Evolutionary conservation across 2,888 invertebrate species (phyloP).

Genomic region (Leptura quadrifasciata): DNA sequence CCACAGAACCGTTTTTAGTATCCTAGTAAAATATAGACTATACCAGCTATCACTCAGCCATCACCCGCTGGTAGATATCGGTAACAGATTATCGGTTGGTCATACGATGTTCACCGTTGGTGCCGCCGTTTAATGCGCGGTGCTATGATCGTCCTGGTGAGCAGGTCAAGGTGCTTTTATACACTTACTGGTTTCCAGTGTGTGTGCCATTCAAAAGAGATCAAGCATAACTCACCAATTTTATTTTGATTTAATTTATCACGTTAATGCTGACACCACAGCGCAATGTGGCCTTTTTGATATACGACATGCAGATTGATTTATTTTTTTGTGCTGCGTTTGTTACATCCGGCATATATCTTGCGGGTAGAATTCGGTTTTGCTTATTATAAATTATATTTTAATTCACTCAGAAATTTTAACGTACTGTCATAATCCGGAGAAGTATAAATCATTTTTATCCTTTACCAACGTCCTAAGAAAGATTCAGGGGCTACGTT

Average conservation of each 20-base stretch:
- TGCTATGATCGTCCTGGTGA: conserved; percentile 17
- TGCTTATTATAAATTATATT: conserved; percentile 22
- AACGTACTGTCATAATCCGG: not conserved
- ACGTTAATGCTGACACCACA: conserved; percentile 25
- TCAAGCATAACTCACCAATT: conserved; percentile 35
- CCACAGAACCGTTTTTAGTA: not conserved
- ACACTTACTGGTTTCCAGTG: conserved; percentile 23
- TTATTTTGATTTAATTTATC: conserved; percentile 32
- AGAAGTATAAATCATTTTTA: conserved; percentile 1
- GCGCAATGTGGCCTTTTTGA: conserved; percentile 6
- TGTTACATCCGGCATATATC: conserved; percentile 9
- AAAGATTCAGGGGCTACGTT: not conserved
- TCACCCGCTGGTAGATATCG: conserved; percentile 61
- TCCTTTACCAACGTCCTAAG: not conserved
- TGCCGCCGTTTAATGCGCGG: conserved; percentile 55
- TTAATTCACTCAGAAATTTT: conserved; percentile 15
- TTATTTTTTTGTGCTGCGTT: conserved; percentile 18
- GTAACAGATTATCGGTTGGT: conserved; percentile 60
- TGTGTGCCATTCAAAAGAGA: conserved; percentile 23
- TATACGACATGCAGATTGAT: conserved; percentile 28
- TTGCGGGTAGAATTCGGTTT: conserved; percentile 5
- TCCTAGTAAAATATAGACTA: not conserved
- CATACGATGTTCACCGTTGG: conserved; percentile 56
- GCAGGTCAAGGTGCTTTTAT: conserved; percentile 28
- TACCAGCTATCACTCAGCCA: conserved; percentile 55